These are phyloP conservation scores for Metopia argyrocephala DNA, from an alignment of 2,888 invertebrate species.

Conservation along the genomic window DNA sequence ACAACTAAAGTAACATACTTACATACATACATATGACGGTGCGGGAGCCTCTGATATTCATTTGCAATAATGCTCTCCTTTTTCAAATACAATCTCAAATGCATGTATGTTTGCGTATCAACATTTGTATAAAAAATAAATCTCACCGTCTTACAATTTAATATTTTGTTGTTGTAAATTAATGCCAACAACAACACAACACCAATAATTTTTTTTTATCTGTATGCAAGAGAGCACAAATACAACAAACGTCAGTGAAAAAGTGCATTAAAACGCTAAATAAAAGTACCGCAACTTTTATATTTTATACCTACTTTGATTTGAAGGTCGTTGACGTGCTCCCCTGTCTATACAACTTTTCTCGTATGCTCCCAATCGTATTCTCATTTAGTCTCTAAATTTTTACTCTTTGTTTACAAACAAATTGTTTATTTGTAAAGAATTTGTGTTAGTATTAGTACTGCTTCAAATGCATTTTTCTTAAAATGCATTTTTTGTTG, in stretches of 20 bases:
- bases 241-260: slow-evolving; percentile 19
- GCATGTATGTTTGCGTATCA: slow-evolving; percentile 21
- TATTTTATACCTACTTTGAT: slow-evolving; percentile 12
- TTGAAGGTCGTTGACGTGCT: slow-evolving; percentile 61
- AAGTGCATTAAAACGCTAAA: slow-evolving; percentile 56
- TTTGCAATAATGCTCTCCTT: slow-evolving; percentile 52
- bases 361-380: slow-evolving; percentile 6
- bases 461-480: slow-evolving; percentile 45
- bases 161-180: slow-evolving; percentile 44
- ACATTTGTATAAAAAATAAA: slow-evolving; percentile 39
- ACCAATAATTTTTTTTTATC: not conserved
- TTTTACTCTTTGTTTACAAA: slow-evolving; percentile 65
- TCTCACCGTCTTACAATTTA: slow-evolving; percentile 46
- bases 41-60: slow-evolving; percentile 38
- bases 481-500: slow-evolving; percentile 29
- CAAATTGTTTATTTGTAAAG: slow-evolving; percentile 32
- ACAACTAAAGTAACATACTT: slow-evolving; percentile 20
- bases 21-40: not conserved
- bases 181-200: slow-evolving; percentile 43
- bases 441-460: slow-evolving; percentile 8
- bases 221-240: slow-evolving; percentile 37
- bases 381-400: slow-evolving; percentile 62
- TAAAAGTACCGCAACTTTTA: not conserved
- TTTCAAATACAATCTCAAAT: not conserved
- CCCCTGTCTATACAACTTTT: not conserved